Percentiles rank a stretch among this genome's conserved stretches.
Evolutionary conservation across 1,140 invertebrate genomes (phyloP).

Genomic region (Bombus fervidus): DNA sequence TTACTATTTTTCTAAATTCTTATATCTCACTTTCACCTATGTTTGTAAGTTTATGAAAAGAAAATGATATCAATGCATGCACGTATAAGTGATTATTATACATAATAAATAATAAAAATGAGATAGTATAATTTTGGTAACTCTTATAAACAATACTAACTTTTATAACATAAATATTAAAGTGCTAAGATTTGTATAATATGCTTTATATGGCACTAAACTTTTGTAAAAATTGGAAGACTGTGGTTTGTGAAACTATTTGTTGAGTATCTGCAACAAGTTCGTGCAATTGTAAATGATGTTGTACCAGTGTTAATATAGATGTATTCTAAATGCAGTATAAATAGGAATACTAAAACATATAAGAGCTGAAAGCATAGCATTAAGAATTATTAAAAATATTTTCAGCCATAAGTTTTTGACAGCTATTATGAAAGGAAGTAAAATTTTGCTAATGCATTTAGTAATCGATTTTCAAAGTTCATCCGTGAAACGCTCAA

Average conservation of each 20-base stretch:
- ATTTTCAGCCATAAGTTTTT: constrained; percentile 37
- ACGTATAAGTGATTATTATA: background rate
- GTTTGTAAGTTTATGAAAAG: background rate
- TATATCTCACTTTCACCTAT: background rate
- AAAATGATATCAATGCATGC: background rate
- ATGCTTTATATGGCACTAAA: constrained; percentile 55
- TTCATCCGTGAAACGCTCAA: constrained; percentile 92
- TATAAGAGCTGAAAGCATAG: constrained; percentile 16
- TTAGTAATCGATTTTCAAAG: constrained; percentile 82
- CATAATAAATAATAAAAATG: constrained; percentile 42
- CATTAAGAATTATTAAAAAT: constrained; percentile 51
- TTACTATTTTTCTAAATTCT: constrained; percentile 15
- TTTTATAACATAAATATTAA: constrained; percentile 39
- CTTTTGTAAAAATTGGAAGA: constrained; percentile 65
- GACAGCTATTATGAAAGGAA: constrained; percentile 39
- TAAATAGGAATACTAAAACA: constrained; percentile 49
- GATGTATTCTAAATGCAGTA: constrained; percentile 42
- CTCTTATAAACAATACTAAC: constrained; percentile 5
- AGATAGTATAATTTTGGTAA: constrained; percentile 32
- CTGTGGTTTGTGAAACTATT: constrained; percentile 39
- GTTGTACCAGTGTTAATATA: background rate
- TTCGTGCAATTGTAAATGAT: constrained; percentile 34
- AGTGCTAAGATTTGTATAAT: constrained; percentile 22
- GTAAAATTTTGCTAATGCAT: constrained; percentile 10
- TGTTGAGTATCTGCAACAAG: constrained; percentile 30